A percentile compares a stretch with the other conserved stretches of the same genome.
Conservation (phyloP, 2,888 invertebrate species). For the Loripinus fragilis region DNA sequence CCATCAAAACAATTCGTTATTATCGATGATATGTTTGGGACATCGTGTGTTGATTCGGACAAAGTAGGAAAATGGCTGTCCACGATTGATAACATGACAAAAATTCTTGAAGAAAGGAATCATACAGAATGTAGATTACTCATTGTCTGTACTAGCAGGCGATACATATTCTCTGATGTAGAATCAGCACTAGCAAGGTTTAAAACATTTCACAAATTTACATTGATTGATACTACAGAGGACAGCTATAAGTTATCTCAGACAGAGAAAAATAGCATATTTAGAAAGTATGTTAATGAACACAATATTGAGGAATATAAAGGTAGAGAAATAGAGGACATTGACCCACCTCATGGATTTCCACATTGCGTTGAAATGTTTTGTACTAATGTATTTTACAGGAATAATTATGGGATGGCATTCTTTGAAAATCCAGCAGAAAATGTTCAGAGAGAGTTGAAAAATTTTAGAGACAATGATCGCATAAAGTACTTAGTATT, state of each 20-base stretch:
- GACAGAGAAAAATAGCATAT: background rate
- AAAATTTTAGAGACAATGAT: background rate
- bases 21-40: constrained; percentile 1
- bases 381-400: background rate
- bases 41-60: background rate
- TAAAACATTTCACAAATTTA: background rate
- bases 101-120: background rate
- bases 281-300: background rate
- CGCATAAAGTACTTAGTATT: background rate
- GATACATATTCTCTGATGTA: background rate
- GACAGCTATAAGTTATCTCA: background rate
- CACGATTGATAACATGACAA: background rate
- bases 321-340: background rate
- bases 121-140: background rate
- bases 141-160: background rate
- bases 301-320: background rate
- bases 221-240: background rate
- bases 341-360: constrained; percentile 6
- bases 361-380: constrained; percentile 6
- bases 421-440: background rate
- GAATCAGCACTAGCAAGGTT: background rate
- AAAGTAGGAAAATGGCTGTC: background rate
- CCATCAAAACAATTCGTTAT: background rate
- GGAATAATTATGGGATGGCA: background rate
- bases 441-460: background rate